Base-by-base conservation (phyloP, 2,888 invertebrate genomes). In the Agrochola circellaris region DNA sequence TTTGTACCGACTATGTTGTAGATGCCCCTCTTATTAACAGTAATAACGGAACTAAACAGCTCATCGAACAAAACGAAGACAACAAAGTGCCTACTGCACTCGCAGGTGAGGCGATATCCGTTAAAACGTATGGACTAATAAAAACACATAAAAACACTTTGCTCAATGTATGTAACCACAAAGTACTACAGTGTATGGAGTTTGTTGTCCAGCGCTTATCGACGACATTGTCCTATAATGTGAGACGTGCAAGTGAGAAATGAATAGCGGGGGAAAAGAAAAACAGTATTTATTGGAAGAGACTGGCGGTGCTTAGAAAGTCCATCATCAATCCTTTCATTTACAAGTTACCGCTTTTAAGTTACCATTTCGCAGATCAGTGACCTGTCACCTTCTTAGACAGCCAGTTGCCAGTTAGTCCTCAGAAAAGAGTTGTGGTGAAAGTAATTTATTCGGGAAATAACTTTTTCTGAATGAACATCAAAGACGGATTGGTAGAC, bases 81-180 rank as follows among this genome's bases (percentile, higher is more conserved):
- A 69, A 74, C 77, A 60, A 77, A 77, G 61, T 77, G 58, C 2
- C 26, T 15, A 34, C 15, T 11, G 48, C 51, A 23, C 64, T 71
- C 66, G 80, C 84, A 87, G 87, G 84, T 83, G 84, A 83, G 66
- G 26, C 75, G 75, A 62, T 78, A 64, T 67, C 73, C 86, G 75
- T 79, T 79, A 71, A 70, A 69, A 66, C 69, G 69, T 75, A 77
- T 76, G 73, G 45, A 65, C 77, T 48, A 75, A 73, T 81, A 77
- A 79, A 85, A 77, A 51, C 30, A 61, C 42, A 38, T 77, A 64
- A 77, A 77, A 82, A 74, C 82, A 66, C 75, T 81, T 48, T 7
- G 60, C 66, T 74, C 77, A 78, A 74, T 73, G 70, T 79, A 74
- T 68, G 38, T 23, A 48, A 64, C 66, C 74, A 83, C 79, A 70